A percentile compares a stretch with the other conserved stretches of the same genome.
These are phyloP conservation scores for Stylophora pistillata DNA, from an alignment of 64 coral and sea anemone genomes.

Conservation along the genomic window DNA sequence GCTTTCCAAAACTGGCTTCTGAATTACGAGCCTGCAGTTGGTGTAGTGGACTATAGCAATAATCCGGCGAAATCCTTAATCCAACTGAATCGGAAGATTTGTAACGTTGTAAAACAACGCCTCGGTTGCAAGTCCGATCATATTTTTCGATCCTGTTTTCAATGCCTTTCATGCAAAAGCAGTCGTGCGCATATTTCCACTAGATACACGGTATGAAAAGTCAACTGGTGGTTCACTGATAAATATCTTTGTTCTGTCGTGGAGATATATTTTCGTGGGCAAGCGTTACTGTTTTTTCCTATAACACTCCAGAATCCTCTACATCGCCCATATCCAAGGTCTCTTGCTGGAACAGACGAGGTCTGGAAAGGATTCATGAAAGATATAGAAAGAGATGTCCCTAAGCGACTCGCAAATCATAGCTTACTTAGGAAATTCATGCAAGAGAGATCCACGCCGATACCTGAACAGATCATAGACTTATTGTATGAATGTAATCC, in stretches of 20 bases:
- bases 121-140: not conserved
- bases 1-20: conserved; percentile 30
- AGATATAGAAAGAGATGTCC: not conserved
- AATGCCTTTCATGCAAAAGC: not conserved
- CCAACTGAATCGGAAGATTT: not conserved
- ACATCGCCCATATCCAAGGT: not conserved
- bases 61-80: not conserved
- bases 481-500: not conserved
- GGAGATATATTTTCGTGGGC: conserved; percentile 18
- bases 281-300: conserved; percentile 4
- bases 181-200: not conserved
- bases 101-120: not conserved
- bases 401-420: not conserved
- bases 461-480: not conserved
- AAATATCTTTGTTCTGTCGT: not conserved
- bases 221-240: not conserved
- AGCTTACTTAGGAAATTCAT: not conserved
- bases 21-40: conserved; percentile 1
- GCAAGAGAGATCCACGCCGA: not conserved
- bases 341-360: too few relatives aligned
- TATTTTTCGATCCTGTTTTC: not conserved
- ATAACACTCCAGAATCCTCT: not conserved
- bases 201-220: not conserved
- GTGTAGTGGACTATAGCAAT: not conserved
- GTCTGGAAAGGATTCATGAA: not conserved